Percentiles rank a stretch among this genome's conserved stretches.
These are phyloP conservation scores for Argyresthia goedartella DNA, from an alignment of 2,888 invertebrate genomes.

Conservation along the genomic window DNA sequence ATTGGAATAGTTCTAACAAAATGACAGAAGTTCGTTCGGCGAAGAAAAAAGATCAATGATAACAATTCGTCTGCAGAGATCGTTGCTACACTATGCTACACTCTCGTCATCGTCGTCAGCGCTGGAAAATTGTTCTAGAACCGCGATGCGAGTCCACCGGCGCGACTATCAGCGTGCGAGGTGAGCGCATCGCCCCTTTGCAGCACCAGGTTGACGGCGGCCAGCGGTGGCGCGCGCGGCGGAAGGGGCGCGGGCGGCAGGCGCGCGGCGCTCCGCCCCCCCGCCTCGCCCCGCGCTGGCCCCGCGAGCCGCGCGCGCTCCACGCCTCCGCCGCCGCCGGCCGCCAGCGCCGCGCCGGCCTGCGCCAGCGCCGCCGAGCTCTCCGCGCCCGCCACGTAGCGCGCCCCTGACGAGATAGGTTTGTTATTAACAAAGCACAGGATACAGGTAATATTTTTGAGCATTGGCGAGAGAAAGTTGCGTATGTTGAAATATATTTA, in stretches of 20 bases:
- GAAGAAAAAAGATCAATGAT: too few relatives aligned
- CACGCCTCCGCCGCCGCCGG: slow-evolving; percentile 19
- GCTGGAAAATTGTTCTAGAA: slow-evolving; percentile 41
- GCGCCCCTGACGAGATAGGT: slow-evolving; percentile 29
- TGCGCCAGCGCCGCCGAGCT: slow-evolving; percentile 33
- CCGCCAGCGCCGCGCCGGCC: slow-evolving; percentile 23
- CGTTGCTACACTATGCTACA: too few relatives aligned
- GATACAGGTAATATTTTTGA: too few relatives aligned
- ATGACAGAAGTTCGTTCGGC: too few relatives aligned
- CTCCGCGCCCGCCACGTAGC: slow-evolving; percentile 50
- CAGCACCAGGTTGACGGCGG: slow-evolving; percentile 76
- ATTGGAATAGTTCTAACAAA: too few relatives aligned
- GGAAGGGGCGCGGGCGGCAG: slow-evolving; percentile 10
- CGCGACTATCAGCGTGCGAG: slow-evolving; percentile 81
- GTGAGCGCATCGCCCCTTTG: slow-evolving; percentile 74
- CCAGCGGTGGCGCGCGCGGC: slow-evolving; percentile 17
- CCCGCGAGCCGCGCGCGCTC: slow-evolving; percentile 25
- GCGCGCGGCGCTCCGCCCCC: too few relatives aligned
- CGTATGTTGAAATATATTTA: too few relatives aligned
- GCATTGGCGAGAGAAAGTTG: too few relatives aligned
- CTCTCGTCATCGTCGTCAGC: too few relatives aligned
- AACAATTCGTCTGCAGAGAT: too few relatives aligned
- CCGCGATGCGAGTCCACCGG: slow-evolving; percentile 76
- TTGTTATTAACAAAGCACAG: too few relatives aligned
- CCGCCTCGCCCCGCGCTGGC: slow-evolving; percentile 18